Percentiles rank a stretch among this genome's conserved stretches.
These are phyloP conservation scores for Brachystomella parvula DNA, from an alignment of 1,140 invertebrate species.

Conservation along the genomic window DNA sequence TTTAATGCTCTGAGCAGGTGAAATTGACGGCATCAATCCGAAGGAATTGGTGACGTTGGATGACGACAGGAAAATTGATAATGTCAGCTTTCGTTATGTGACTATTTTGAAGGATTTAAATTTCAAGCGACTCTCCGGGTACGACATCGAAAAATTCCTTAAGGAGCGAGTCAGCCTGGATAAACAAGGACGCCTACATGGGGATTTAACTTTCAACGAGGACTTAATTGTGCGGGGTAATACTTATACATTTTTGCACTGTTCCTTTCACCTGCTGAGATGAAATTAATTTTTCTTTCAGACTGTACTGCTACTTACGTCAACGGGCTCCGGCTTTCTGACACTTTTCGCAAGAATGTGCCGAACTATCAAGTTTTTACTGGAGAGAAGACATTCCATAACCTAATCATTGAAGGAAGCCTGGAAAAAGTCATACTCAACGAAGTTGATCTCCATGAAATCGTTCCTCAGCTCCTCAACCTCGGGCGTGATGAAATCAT, in stretches of 20 bases:
- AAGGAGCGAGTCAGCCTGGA: neutral
- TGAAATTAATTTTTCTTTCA: neutral
- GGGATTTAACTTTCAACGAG: conserved; percentile 2
- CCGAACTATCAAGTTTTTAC: neutral
- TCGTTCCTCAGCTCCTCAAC: neutral
- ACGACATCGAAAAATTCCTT: neutral
- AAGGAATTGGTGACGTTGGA: neutral
- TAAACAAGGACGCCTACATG: neutral
- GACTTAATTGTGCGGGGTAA: neutral
- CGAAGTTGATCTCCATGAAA: neutral
- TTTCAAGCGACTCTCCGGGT: neutral
- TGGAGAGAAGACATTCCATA: conserved; percentile 1
- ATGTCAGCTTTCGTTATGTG: neutral
- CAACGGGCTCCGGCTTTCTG: neutral
- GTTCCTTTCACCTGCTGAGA: neutral
- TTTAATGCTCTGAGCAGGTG: neutral
- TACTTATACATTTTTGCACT: neutral
- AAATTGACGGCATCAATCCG: conserved; percentile 3
- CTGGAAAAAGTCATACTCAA: neutral
- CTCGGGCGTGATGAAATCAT: conserved; percentile 8
- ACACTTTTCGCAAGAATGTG: neutral
- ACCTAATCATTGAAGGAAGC: neutral
- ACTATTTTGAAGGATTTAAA: neutral
- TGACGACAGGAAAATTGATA: neutral
- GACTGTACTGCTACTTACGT: neutral